Conservation (phyloP, 2,797 vertebrate genomes). For the Sternarchorhynchus goeldii region DNA sequence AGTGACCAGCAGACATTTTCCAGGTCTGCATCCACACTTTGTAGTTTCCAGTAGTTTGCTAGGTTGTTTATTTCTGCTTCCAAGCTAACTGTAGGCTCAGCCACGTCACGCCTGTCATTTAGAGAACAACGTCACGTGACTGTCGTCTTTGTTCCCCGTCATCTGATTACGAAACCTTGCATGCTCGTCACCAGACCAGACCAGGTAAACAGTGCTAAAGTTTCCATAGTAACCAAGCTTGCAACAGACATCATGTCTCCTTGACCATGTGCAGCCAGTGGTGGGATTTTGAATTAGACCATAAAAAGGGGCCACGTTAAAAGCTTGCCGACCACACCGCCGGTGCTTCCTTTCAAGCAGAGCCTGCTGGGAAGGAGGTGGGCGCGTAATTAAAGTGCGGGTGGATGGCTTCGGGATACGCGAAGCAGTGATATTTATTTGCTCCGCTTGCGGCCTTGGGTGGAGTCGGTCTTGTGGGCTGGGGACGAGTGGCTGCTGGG, state of each 20-base stretch:
- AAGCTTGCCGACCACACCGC: conserved; percentile 40
- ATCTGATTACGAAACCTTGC: conserved; percentile 19
- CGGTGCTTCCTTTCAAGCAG: conserved; percentile 46
- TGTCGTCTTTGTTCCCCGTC: neutral
- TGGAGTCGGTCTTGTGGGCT: conserved; percentile 49
- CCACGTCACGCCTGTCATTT: conserved; percentile 1
- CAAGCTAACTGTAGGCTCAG: neutral
- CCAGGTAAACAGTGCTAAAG: conserved; percentile 49
- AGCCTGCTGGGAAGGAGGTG: conserved; percentile 54
- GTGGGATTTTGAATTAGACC: conserved; percentile 43
- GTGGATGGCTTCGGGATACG: conserved; percentile 53
- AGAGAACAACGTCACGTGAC: neutral
- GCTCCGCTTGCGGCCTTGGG: conserved; percentile 51
- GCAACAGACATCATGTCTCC: conserved; percentile 45
- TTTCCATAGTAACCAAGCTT: conserved; percentile 45
- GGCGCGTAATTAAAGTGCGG: conserved; percentile 55
- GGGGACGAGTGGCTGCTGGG: conserved; percentile 41
- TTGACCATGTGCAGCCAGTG: conserved; percentile 32
- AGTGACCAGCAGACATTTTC: conserved; percentile 17
- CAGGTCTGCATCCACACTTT: neutral
- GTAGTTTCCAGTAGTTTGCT: neutral
- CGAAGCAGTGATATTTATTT: conserved; percentile 55
- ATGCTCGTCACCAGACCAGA: conserved; percentile 24
- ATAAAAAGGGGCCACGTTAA: conserved; percentile 53
- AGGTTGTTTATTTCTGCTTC: conserved; percentile 12